These are phyloP conservation scores for Sebastiscus albofasciatus DNA, from an alignment of 2,797 vertebrate genomes.

Conservation along the genomic window DNA sequence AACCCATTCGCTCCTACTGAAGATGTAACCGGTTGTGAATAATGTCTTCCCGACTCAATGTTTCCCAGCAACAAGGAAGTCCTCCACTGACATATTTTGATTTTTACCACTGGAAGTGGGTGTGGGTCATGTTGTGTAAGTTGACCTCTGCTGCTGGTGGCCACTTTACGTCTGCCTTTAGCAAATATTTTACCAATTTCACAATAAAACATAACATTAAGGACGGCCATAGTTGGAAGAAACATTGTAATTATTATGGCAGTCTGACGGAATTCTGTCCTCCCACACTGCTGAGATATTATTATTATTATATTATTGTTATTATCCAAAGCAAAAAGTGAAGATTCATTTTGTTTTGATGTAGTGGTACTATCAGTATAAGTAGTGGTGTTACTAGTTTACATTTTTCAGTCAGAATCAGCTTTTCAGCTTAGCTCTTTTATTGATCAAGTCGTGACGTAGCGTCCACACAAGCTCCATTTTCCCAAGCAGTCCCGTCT, in stretches of 20 bases:
- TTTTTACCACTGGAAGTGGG: not conserved
- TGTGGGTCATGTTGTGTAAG: not conserved
- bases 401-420: too few relatives aligned
- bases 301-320: too few relatives aligned
- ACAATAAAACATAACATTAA: not conserved
- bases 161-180: not conserved
- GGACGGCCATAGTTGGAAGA: not conserved
- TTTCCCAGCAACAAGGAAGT: not conserved
- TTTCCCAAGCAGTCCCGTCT: too few relatives aligned
- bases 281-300: too few relatives aligned
- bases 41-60: not conserved
- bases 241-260: not conserved
- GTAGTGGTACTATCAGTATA: too few relatives aligned
- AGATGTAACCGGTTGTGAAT: not conserved
- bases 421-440: too few relatives aligned
- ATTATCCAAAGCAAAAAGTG: too few relatives aligned
- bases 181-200: not conserved
- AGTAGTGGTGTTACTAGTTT: too few relatives aligned
- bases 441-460: too few relatives aligned
- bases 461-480: too few relatives aligned
- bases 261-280: not conserved
- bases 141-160: not conserved
- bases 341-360: too few relatives aligned
- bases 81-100: not conserved
- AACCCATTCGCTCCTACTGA: not conserved